Conservation (phyloP, 2,797 vertebrate genomes). For the Miichthys miiuy region DNA sequence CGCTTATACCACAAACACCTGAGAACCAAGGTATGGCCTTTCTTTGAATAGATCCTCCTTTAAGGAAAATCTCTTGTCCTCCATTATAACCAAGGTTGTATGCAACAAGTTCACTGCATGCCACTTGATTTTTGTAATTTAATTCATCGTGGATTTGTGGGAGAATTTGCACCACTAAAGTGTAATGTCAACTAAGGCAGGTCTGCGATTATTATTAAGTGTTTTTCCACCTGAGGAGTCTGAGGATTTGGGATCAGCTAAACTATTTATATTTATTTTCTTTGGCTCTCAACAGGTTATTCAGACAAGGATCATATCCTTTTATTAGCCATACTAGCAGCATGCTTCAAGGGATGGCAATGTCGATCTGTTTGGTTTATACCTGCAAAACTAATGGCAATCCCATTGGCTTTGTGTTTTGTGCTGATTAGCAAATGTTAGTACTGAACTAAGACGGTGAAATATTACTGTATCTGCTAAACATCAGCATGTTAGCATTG, state of each 20-base stretch:
- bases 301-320: background rate
- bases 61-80: conserved; percentile 4
- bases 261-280: background rate
- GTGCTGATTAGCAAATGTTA: background rate
- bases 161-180: background rate
- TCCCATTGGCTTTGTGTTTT: background rate
- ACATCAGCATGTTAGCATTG: background rate
- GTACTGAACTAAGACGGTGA: background rate
- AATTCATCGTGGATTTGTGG: background rate
- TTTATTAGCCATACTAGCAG: background rate
- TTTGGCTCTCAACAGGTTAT: background rate
- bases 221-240: background rate
- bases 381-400: too few relatives aligned
- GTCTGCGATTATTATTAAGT: background rate
- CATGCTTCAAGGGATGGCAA: background rate
- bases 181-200: background rate
- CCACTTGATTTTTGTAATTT: background rate
- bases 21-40: conserved; percentile 86
- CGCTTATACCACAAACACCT: conserved; percentile 86
- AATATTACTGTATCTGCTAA: background rate
- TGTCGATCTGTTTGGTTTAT: background rate
- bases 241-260: background rate
- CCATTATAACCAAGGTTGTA: background rate
- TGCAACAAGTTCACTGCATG: background rate
- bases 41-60: background rate